Base-by-base conservation (phyloP, 1,140 invertebrate genomes). In the Panagrolaimus sp. region DNA sequence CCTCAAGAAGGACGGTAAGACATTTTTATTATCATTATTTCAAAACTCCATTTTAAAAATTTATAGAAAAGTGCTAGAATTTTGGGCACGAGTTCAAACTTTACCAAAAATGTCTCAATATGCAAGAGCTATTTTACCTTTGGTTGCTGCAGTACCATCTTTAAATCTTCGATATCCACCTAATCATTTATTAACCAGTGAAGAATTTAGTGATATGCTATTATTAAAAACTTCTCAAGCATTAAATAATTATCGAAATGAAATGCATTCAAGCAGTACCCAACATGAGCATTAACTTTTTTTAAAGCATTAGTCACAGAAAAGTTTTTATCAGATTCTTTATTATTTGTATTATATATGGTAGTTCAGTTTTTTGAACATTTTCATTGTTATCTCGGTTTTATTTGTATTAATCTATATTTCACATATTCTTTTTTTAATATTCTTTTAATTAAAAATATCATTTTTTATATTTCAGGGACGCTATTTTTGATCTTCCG, bases 391-490 rank as follows among this genome's bases (percentile, higher is more conserved):
- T 38, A 38, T 38, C 31, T 38, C 31, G 31, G 7, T 38, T n/a
- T 38, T 38, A 38, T 38, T 38, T 38, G 2, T 38, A 4, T 38
- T 38, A 38, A 38, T 38, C 7, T 38, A 38, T 38, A 7, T 38
- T 38, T 38, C 31, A 38, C 31, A 4, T 38, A 38, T 38, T 38
- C 2, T 38, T 38, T 38, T 38, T 38, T 38, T 7, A 38, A 38
- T 4, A n/a, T n/a, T 38, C 7, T 38, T 38, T 38, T 38, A 7
- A 38, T 38, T 7, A 38, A 57, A 57, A 27, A 57, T 57, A 57
- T 57, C 51, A 57, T 25, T n/a, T 25, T 20, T 57, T 57, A 16
- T n/a, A n/a, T n/a, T 57, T 57, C 51, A 57, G 51, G 51, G 51
- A 57, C 51, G 51, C 51, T 25, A 57, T 20, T 25, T n/a, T 57